Evolutionary conservation across 2,113 vertebrate species (phyloP).

Genomic region (Hiodon tergisus): DNA sequence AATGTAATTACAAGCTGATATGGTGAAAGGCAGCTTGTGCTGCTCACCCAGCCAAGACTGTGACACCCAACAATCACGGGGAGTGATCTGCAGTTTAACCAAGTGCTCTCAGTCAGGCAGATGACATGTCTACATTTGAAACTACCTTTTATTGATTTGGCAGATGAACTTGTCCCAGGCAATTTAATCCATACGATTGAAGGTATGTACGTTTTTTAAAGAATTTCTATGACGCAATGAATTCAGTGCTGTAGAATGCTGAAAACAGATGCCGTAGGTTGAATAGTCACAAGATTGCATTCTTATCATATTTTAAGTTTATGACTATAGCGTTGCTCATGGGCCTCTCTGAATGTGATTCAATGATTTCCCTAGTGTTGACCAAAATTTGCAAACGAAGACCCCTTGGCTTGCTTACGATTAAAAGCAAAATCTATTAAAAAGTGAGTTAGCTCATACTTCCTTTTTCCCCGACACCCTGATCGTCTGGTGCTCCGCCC

Average conservation of each 20-base stretch:
- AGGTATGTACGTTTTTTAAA: too few species aligned
- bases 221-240: too few species aligned
- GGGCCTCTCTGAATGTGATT: not conserved
- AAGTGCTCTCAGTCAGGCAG: conserved; percentile 6
- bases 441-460: not conserved
- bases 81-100: conserved; percentile 10
- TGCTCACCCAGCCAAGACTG: not conserved
- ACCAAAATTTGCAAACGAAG: not conserved
- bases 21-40: conserved; percentile 6
- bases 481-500: not conserved
- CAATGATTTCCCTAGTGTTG: not conserved
- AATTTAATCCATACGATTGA: too few species aligned
- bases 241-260: too few species aligned
- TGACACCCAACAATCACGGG: not conserved
- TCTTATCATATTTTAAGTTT: too few species aligned
- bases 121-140: not conserved
- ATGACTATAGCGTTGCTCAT: not conserved
- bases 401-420: not conserved
- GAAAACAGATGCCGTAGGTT: too few species aligned
- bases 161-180: too few species aligned
- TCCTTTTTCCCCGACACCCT: not conserved
- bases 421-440: not conserved
- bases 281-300: too few species aligned
- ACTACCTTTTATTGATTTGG: too few species aligned
- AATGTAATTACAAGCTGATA: conserved; percentile 32